Evolutionary conservation across 2,888 invertebrate species (phyloP), one percentile per base, ranked within the genome.

Genomic region (Leptopilina myrica): DNA sequence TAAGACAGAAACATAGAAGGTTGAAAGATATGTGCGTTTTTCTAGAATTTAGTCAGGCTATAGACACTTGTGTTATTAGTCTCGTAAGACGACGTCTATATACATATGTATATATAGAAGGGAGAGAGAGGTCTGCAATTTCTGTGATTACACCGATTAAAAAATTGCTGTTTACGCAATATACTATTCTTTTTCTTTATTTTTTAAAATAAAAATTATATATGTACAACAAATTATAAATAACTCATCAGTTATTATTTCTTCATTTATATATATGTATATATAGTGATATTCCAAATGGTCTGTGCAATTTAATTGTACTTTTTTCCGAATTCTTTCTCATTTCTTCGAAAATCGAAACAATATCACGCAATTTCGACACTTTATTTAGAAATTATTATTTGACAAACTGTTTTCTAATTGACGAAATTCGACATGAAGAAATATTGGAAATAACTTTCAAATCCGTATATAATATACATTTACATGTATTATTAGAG

Each of bases 201-300:
- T 33, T 33, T 73, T 11, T 56, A 33, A 33, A 5, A 5, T 26
- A 26, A 56, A 73, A 73, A 56, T 53, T 14, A 43, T 66, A 69
- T 14, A 56, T 62, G 62, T 73, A 73, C 73, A 33, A 33, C n/a
- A 73, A 73, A 73, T 56, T 53, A 53, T 79, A 56, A 80, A 80
- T 80, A 79, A 79, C 79, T 82, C 69, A 81, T 75, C 62, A 9
- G 78, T 64, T 56, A 73, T 53, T 79, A 73, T 53, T 79, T 49
- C n/a, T 76, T 49, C 64, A 15, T 76, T 20, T 53, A 56, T 12
- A n/a, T 67, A 49, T 64, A 59, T 56, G 64, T 49, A 20, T 64
- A 76, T 40, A 12, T 20, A 12, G 5, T 56, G 14, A 3, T 56
- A 14, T 56, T 56, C 5, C 33, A 33, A 33, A 33, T 33, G 5